These are phyloP conservation scores for Bradysia coprophila DNA, from an alignment of 1,140 invertebrate genomes.

Conservation along the genomic window DNA sequence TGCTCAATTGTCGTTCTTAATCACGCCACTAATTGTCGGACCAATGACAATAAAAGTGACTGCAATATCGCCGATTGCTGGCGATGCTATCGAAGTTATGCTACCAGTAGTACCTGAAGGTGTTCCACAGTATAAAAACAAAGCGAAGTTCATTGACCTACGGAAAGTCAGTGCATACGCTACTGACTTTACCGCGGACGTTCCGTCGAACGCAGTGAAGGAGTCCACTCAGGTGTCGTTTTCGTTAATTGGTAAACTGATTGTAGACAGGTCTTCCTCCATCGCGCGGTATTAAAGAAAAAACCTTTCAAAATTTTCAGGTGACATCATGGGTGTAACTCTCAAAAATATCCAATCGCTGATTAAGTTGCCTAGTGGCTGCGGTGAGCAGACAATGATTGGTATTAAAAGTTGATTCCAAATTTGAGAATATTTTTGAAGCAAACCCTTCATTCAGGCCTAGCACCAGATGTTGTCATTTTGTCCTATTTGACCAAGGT, in stretches of 20 bases:
- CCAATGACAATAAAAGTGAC: conserved; percentile 53
- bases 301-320: conserved; percentile 52
- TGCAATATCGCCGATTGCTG: conserved; percentile 44
- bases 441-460: too few relatives aligned
- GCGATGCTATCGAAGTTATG: conserved; percentile 51
- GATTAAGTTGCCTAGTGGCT: conserved; percentile 72
- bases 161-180: conserved; percentile 20
- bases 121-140: conserved; percentile 55
- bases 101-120: conserved; percentile 64
- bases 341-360: conserved; percentile 59
- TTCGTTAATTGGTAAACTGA: too few relatives aligned
- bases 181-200: conserved; percentile 33
- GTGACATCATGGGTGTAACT: conserved; percentile 56
- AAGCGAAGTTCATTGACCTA: conserved; percentile 55
- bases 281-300: too few relatives aligned
- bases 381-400: conserved; percentile 91
- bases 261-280: too few relatives aligned
- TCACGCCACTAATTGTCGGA: conserved; percentile 54
- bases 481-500: conserved; percentile 43
- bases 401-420: too few relatives aligned
- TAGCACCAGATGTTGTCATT: conserved; percentile 79
- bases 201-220: conserved; percentile 48
- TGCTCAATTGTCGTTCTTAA: conserved; percentile 59
- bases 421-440: too few relatives aligned
- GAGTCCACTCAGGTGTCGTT: too few relatives aligned